Evolutionary conservation across 2,113 vertebrate species (phyloP).

Genomic region (Oryctolagus cuniculus): mOryCun1.1 NC_091442.1:110351501-110352000

Average conservation of each 20-base stretch:
- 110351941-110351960: neutral
- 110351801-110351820: too few species aligned
- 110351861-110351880: neutral
- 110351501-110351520: neutral
- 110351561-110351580: fast-evolving
- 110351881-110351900: neutral
- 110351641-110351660: neutral
- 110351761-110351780: fast-evolving
- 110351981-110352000: neutral
- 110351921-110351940: neutral
- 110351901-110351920: neutral
- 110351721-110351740: neutral
- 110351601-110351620: neutral
- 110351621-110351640: too few species aligned
- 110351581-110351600: neutral
- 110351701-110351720: neutral
- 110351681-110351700: neutral
- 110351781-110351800: neutral
- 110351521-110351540: neutral
- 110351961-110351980: neutral
- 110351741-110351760: neutral
- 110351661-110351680: neutral
- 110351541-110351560: neutral
- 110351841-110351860: neutral
- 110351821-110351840: neutral